These are phyloP conservation scores for Platysternon megacephalum DNA, from an alignment of 2,113 vertebrate species.

Conservation along the genomic window DNA sequence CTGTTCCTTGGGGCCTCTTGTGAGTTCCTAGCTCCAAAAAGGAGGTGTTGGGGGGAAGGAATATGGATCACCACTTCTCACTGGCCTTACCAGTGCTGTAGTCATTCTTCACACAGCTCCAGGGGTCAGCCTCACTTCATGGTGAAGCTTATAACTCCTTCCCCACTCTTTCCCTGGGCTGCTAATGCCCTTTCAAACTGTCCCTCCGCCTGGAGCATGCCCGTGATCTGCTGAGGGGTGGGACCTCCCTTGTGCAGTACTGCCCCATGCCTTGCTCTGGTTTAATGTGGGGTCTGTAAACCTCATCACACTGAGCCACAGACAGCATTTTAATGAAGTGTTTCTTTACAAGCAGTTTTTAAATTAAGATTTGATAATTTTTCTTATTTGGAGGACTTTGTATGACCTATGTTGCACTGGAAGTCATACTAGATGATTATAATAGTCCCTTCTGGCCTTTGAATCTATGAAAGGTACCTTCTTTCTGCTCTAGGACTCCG, in stretches of 20 bases:
- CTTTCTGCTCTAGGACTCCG: not conserved
- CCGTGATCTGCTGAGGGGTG: too few species aligned
- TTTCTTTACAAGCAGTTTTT: not conserved
- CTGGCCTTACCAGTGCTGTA: not conserved
- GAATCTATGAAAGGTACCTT: too few species aligned
- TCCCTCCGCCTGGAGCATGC: not conserved
- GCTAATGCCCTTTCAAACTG: not conserved
- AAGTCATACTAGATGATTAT: too few species aligned
- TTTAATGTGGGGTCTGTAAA: not conserved
- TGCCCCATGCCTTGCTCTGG: not conserved
- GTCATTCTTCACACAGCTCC: not conserved
- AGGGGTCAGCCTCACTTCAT: not conserved
- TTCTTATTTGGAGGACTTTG: not conserved
- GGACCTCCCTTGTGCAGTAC: not conserved
- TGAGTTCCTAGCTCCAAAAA: not conserved
- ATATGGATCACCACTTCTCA: not conserved
- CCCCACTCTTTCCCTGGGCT: too few species aligned
- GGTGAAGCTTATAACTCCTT: not conserved
- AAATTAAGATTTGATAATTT: not conserved
- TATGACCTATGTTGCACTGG: too few species aligned
- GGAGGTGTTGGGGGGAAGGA: not conserved
- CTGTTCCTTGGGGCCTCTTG: not conserved
- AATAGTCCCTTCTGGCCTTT: too few species aligned
- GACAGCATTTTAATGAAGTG: not conserved
- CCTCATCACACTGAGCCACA: not conserved